Percentiles rank a stretch among this genome's conserved stretches.
These are phyloP conservation scores for Burhinus oedicnemus DNA, from an alignment of 2,113 vertebrate species.

Conservation along the genomic window DNA sequence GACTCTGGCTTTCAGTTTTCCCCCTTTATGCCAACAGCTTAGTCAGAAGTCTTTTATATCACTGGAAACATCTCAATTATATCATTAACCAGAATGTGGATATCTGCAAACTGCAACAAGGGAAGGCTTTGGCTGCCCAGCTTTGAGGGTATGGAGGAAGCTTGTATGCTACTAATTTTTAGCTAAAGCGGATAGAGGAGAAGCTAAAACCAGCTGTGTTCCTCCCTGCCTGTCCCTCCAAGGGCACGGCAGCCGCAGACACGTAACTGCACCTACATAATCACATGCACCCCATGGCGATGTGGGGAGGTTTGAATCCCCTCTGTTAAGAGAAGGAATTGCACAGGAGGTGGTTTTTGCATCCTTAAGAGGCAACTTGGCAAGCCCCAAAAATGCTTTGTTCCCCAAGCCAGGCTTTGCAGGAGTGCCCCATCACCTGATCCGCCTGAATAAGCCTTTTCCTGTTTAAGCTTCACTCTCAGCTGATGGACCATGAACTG, in stretches of 20 bases:
- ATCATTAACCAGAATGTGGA: background rate
- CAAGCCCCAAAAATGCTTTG: constrained; percentile 14
- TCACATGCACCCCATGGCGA: background rate
- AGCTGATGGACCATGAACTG: constrained; percentile 28
- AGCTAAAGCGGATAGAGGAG: background rate
- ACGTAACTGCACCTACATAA: background rate
- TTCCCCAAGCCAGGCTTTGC: background rate
- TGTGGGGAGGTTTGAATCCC: background rate
- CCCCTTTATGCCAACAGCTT: constrained; percentile 32
- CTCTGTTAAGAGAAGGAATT: background rate
- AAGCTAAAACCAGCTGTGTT: background rate
- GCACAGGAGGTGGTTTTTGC: background rate
- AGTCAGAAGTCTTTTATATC: constrained; percentile 48
- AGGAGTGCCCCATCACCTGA: constrained; percentile 20
- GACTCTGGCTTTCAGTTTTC: constrained; percentile 41
- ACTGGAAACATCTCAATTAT: constrained; percentile 57
- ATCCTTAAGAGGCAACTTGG: background rate
- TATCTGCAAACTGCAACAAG: background rate
- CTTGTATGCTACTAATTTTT: background rate
- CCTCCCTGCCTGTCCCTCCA: background rate
- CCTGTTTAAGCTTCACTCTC: background rate
- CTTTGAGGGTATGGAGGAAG: background rate
- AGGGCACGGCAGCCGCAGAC: background rate
- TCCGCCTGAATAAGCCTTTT: constrained; percentile 14
- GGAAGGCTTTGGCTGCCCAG: background rate